Evolutionary conservation across 2,888 invertebrate genomes (phyloP).

Genomic region (Branchellion lobata): DNA sequence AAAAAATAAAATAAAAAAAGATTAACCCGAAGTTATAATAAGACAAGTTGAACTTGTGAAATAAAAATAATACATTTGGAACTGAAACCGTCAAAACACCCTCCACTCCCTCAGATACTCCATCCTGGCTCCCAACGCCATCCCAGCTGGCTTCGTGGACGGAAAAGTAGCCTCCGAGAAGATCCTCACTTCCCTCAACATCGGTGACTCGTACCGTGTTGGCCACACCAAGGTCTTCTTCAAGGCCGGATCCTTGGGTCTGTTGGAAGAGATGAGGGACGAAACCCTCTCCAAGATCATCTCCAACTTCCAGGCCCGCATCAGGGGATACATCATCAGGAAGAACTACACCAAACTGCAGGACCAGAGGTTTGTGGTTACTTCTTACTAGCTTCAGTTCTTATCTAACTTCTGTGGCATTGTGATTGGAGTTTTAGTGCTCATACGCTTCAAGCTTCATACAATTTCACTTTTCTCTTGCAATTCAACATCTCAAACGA

Average conservation of each 20-base stretch:
- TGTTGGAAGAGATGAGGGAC: constrained; percentile 99
- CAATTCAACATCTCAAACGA: constrained; percentile 1
- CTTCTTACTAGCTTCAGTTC: not conserved
- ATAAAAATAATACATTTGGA: not conserved
- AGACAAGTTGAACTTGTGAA: no score
- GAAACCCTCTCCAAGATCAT: constrained; percentile 94
- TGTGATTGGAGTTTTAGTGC: constrained; percentile 4
- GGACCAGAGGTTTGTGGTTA: constrained; percentile 78
- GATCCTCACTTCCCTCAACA: constrained; percentile 66
- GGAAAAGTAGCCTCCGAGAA: constrained; percentile 71
- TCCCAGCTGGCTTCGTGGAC: constrained; percentile 65
- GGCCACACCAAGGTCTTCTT: constrained; percentile 99
- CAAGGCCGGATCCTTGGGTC: constrained; percentile 99
- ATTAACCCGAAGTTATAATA: no score
- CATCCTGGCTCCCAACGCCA: constrained; percentile 91
- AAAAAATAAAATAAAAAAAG: not conserved
- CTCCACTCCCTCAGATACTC: constrained; percentile 67
- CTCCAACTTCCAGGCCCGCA: constrained; percentile 85
- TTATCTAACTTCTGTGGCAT: no score
- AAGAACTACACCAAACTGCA: constrained; percentile 91
- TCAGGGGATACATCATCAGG: constrained; percentile 76
- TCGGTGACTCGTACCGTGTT: constrained; percentile 93
- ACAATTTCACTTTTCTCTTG: not conserved
- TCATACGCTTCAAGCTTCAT: not conserved
- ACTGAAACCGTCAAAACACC: not conserved